A percentile compares a stretch with the other conserved stretches of the same genome.
Conservation (phyloP, 2,113 vertebrate genomes). For the Fregetta grallaria region DNA sequence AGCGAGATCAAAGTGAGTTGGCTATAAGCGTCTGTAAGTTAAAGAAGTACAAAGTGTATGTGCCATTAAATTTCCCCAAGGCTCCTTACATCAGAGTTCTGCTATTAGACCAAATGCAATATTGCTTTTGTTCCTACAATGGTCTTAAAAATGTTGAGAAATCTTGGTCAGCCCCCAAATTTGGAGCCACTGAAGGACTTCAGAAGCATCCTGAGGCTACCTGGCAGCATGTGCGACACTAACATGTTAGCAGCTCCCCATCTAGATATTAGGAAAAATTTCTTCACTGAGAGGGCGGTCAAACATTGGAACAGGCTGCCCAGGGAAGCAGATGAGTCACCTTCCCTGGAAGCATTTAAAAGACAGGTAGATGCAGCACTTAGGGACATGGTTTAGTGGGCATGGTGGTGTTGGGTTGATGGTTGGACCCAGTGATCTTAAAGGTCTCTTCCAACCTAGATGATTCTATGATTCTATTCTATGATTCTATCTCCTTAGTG, state of each 20-base stretch:
- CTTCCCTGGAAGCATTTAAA: too few species aligned
- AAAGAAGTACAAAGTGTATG: not conserved
- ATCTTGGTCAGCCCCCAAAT: not conserved
- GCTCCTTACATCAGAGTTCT: not conserved
- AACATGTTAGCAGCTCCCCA: fast-evolving
- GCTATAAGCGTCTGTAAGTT: not conserved
- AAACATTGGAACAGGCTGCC: too few species aligned
- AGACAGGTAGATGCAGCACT: too few species aligned
- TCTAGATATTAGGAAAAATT: too few species aligned
- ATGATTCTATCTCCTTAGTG: not conserved
- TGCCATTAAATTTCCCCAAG: not conserved
- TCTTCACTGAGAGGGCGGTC: too few species aligned
- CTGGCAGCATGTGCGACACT: not conserved
- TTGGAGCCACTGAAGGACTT: not conserved
- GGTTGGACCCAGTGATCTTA: too few species aligned
- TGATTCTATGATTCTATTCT: too few species aligned
- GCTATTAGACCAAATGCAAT: not conserved
- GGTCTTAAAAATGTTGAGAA: not conserved
- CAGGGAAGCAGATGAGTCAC: too few species aligned
- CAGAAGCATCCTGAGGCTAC: not conserved
- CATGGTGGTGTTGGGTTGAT: too few species aligned
- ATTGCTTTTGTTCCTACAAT: not conserved
- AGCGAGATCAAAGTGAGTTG: not conserved
- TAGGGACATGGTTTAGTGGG: too few species aligned
- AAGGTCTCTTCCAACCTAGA: too few species aligned